Conservation (phyloP, 2,797 vertebrate genomes). For the Oreochromis grahami region DNA sequence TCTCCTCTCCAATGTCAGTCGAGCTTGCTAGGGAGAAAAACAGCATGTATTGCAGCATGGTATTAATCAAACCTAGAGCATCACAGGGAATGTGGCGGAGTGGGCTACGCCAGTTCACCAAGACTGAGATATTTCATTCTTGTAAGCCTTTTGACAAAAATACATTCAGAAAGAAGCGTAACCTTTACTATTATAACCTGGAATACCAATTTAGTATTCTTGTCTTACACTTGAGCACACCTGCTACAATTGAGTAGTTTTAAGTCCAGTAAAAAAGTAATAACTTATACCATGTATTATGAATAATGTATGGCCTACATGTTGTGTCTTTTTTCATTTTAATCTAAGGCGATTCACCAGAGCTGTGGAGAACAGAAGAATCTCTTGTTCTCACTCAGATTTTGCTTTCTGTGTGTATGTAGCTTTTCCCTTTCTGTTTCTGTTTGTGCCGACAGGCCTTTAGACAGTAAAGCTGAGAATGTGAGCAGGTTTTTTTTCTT, state of each 20-base stretch:
- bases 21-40: constrained; percentile 48
- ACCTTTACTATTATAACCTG: background rate
- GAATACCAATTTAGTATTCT: constrained; percentile 3
- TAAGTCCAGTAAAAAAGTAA: background rate
- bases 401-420: constrained; percentile 12
- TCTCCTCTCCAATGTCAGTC: constrained; percentile 5
- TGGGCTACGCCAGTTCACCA: constrained; percentile 34
- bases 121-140: constrained; percentile 42
- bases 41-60: constrained; percentile 33
- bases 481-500: background rate
- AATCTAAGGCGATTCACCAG: constrained; percentile 30
- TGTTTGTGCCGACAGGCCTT: constrained; percentile 4
- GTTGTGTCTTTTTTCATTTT: background rate
- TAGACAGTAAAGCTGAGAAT: constrained; percentile 19
- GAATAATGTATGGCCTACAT: background rate
- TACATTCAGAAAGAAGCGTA: constrained; percentile 8
- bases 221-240: constrained; percentile 2
- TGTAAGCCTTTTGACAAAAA: constrained; percentile 34
- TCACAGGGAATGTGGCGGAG: constrained; percentile 39
- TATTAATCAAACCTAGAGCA: constrained; percentile 68
- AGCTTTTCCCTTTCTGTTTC: background rate
- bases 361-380: constrained; percentile 24
- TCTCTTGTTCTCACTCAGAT: constrained; percentile 24
- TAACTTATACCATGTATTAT: background rate
- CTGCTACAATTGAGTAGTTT: constrained; percentile 11